Evolutionary conservation across 1,140 invertebrate genomes (phyloP).

Genomic region (Palaemon carinicauda): DNA sequence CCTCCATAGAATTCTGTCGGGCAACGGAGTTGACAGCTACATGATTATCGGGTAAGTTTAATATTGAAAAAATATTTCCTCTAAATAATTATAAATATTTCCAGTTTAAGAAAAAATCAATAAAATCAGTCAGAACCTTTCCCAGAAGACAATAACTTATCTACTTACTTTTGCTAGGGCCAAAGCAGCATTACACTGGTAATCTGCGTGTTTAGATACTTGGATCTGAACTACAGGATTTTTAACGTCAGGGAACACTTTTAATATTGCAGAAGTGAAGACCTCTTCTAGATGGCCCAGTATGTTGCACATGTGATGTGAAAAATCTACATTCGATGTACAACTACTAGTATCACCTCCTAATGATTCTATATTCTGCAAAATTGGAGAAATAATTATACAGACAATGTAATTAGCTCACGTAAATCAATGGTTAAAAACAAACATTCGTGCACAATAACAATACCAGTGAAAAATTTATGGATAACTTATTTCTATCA

Average conservation of each 20-base stretch:
- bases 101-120: neutral
- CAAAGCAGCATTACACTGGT: conserved; percentile 97
- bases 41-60: no score
- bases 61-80: no score
- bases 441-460: neutral
- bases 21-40: no score
- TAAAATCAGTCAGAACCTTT: neutral
- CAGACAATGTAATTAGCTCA: neutral
- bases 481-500: neutral
- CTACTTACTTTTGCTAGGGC: conserved; percentile 76
- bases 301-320: conserved; percentile 46
- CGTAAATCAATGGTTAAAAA: neutral
- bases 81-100: neutral
- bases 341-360: neutral
- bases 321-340: neutral
- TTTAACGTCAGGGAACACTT: conserved; percentile 78
- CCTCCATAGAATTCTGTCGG: no score
- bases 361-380: conserved; percentile 38
- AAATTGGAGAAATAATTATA: neutral
- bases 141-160: no score
- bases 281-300: conserved; percentile 46
- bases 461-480: neutral
- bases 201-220: conserved; percentile 81
- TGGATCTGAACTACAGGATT: conserved; percentile 75
- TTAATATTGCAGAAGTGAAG: conserved; percentile 67